Evolutionary conservation across 2,888 invertebrate species (phyloP).

Genomic region (Cenopis cana): DNA sequence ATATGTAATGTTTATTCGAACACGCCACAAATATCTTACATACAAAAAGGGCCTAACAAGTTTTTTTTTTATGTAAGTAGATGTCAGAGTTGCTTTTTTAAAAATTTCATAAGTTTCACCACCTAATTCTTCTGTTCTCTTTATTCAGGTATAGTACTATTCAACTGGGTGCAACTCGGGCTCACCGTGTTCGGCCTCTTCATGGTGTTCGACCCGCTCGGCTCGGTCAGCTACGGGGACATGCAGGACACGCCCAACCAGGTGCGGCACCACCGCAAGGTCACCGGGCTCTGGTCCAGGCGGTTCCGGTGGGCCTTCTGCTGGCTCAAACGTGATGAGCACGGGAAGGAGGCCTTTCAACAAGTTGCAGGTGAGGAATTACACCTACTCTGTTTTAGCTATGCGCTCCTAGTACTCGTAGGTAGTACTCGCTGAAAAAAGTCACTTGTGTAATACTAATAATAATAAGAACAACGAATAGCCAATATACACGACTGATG

Average conservation of each 20-base stretch:
- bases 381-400: not conserved
- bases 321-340: constrained; percentile 89
- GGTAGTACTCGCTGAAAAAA: not conserved
- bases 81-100: too few relatives aligned
- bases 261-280: constrained; percentile 88
- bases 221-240: constrained; percentile 87
- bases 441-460: too few relatives aligned
- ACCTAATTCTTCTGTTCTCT: not conserved
- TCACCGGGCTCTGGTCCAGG: constrained; percentile 90
- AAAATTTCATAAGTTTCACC: too few relatives aligned
- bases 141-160: constrained; percentile 88
- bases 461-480: not conserved
- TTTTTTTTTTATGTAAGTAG: too few relatives aligned
- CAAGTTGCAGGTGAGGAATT: constrained; percentile 88
- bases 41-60: too few relatives aligned
- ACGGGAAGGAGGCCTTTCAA: constrained; percentile 91
- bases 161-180: constrained; percentile 92
- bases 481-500: not conserved
- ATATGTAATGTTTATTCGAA: too few relatives aligned
- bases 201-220: constrained; percentile 93
- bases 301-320: constrained; percentile 91
- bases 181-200: constrained; percentile 90
- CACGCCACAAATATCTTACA: too few relatives aligned
- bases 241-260: constrained; percentile 87
- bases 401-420: not conserved